These are phyloP conservation scores for Dermochelys coriacea DNA, from an alignment of 2,797 vertebrate species.

Conservation along the genomic window DNA sequence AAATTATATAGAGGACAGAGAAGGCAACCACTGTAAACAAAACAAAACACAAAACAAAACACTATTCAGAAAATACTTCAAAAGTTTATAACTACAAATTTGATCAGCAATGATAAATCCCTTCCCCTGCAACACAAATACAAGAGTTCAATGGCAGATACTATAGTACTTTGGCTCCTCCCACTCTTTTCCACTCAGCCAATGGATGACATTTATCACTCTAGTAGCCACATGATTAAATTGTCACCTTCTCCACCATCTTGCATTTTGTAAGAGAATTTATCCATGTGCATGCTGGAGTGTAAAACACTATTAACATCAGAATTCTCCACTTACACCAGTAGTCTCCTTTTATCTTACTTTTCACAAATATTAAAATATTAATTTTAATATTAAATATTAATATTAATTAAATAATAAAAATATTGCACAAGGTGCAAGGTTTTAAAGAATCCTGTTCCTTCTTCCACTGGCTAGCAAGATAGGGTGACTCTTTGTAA, in stretches of 20 bases:
- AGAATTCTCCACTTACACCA: background rate
- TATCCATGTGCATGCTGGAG: background rate
- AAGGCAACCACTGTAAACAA: background rate
- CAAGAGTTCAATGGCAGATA: background rate
- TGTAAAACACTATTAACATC: background rate
- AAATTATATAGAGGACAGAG: background rate
- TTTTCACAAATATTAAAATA: too few relatives aligned
- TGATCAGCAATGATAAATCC: background rate
- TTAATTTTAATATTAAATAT: too few relatives aligned
- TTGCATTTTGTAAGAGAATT: background rate
- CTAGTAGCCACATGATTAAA: background rate
- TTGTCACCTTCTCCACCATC: background rate
- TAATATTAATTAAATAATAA: too few relatives aligned
- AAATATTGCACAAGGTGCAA: background rate
- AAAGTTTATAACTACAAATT: background rate
- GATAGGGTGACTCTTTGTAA: background rate
- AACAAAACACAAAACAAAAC: background rate
- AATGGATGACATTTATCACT: background rate
- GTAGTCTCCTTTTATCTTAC: background rate
- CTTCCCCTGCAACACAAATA: background rate
- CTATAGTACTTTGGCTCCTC: background rate
- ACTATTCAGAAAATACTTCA: background rate
- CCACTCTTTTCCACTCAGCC: background rate
- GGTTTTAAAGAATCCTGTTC: background rate
- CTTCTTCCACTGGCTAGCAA: background rate